Evolutionary conservation across 2,797 vertebrate species (phyloP).

Genomic region (Takifugu rubripes): DNA sequence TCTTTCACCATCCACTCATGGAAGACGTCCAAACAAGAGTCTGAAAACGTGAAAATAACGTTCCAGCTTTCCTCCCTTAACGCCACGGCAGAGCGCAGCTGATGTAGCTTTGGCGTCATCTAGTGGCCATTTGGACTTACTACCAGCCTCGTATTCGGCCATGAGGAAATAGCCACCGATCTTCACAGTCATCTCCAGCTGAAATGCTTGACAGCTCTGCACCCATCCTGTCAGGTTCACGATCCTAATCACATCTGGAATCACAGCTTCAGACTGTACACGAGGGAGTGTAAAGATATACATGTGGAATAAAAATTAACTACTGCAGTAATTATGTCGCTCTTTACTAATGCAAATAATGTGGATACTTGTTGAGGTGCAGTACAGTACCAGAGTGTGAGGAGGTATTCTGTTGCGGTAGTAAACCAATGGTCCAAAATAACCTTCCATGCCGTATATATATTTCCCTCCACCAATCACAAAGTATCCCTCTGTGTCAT

Average conservation of each 20-base stretch:
- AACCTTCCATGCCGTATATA: constrained; percentile 68
- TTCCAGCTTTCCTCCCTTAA: background rate
- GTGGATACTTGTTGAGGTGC: background rate
- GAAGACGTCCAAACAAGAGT: constrained; percentile 53
- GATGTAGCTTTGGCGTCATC: constrained; percentile 29
- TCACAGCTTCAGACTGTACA: constrained; percentile 47
- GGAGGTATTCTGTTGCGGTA: constrained; percentile 63
- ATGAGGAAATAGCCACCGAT: constrained; percentile 41
- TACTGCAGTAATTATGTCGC: too few species aligned
- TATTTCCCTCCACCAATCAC: constrained; percentile 76
- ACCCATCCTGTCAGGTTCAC: constrained; percentile 73
- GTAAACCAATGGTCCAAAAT: constrained; percentile 73
- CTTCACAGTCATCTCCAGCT: constrained; percentile 50
- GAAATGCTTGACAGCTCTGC: constrained; percentile 65
- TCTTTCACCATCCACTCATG: constrained; percentile 38
- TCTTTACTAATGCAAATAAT: too few species aligned
- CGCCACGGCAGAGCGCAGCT: background rate
- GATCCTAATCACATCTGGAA: constrained; percentile 60
- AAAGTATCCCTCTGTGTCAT: constrained; percentile 78
- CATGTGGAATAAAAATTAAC: background rate
- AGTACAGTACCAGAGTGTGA: constrained; percentile 50
- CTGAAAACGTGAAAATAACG: constrained; percentile 42
- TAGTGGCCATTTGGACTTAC: constrained; percentile 41
- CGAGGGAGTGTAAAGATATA: constrained; percentile 3
- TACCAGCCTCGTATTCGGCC: constrained; percentile 50